Evolutionary conservation across 2,888 invertebrate species (phyloP), one percentile per base, ranked within the genome.

Genomic region (Ryuthela nishihirai): DNA sequence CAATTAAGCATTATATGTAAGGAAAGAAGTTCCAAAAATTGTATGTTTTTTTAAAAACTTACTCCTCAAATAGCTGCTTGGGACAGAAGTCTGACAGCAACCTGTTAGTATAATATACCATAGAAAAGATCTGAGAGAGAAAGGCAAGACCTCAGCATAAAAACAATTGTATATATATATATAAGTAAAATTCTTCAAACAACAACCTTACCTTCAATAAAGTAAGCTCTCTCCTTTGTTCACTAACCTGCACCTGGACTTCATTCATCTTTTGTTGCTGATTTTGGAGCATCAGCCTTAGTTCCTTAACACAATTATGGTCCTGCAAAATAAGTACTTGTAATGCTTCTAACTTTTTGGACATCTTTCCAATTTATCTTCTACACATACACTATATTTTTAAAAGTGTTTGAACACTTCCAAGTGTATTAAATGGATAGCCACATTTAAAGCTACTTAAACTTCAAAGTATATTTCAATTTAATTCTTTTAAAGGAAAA

Each of bases 221-320:
- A 68, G 88, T 86, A 62, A 95, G 77, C 73, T 95, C 94, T 43
- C 92, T 78, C 73, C 90, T 90, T 67, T 92, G 85, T 76, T 94
- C 93, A 70, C 85, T 87, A 56, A 94, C 85, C 67, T 88, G 85
- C 63, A 87, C 85, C 72, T 92, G 89, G 72, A 90, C 85, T 68
- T 91, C 89, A 2, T 83, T 82, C 55, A 94, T 79, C 74, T 91
- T 90, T 68, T 87, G 85, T 68, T 92, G 88, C 72, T 93, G 92
- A 12, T 85, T 84, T 58, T 87, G 84, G 63, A 94, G 87, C 40
- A 93, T 77, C 6, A 84, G 82, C 32, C 94, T 81, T 24, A 97
- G 76, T 74, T 94, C 94, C 58, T 87, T 81, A 17, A 94, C 87
- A 74, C 95, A 97, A 73, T 95, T 94, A 75, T 97, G 95, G 69